These are phyloP conservation scores for Lordiphosa fenestrarum DNA, from an alignment of 2,888 invertebrate genomes.

Conservation along the genomic window DNA sequence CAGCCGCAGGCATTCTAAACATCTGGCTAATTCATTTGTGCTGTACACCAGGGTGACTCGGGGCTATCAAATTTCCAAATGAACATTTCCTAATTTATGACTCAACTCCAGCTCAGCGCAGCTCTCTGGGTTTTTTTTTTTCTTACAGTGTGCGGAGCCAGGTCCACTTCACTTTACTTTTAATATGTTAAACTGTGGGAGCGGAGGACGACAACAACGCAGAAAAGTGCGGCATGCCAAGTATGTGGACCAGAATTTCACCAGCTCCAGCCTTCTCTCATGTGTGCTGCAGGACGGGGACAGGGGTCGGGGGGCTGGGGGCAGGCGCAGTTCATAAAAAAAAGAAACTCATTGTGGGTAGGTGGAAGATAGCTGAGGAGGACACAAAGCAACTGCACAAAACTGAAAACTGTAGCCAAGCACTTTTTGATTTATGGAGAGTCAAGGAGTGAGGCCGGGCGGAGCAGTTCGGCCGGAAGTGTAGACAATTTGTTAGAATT, in stretches of 20 bases:
- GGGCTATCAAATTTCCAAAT: no score
- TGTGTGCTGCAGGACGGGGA: constrained; percentile 13
- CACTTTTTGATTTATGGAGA: constrained; percentile 68
- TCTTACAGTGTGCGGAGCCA: constrained; percentile 8
- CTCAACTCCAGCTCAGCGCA: neutral
- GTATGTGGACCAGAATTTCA: constrained; percentile 60
- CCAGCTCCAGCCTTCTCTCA: constrained; percentile 2
- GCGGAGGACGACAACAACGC: constrained; percentile 40
- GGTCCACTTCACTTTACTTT: constrained; percentile 52
- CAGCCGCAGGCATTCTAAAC: no score
- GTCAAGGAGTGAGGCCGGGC: constrained; percentile 30
- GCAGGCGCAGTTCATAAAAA: constrained; percentile 56
- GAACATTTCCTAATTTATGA: no score
- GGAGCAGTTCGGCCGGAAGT: constrained; percentile 59
- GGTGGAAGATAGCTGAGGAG: constrained; percentile 24
- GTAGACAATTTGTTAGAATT: constrained; percentile 75
- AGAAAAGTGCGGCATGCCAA: constrained; percentile 67
- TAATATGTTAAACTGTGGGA: constrained; percentile 70
- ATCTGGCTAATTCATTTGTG: no score
- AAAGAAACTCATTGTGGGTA: constrained; percentile 36
- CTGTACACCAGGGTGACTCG: no score
- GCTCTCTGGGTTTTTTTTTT: no score
- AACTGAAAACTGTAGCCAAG: constrained; percentile 73
- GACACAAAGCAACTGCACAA: constrained; percentile 69
- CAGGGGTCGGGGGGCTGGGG: neutral